Evolutionary conservation across 2,797 vertebrate genomes (phyloP).

Genomic region (Pseudocheirus occidentalis): DNA sequence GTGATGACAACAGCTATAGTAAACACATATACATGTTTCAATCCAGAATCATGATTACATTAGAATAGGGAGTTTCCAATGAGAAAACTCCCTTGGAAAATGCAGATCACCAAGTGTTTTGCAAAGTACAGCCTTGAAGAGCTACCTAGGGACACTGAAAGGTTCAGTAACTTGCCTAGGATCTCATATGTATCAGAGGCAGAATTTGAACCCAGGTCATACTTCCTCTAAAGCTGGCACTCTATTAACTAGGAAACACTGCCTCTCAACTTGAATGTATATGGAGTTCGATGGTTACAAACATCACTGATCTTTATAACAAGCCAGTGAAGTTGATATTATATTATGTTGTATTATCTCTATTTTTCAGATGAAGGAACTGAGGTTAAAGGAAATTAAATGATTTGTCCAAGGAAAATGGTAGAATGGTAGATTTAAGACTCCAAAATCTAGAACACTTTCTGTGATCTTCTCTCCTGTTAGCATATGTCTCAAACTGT

Average conservation of each 20-base stretch:
- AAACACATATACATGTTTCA: background rate
- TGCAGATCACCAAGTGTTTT: background rate
- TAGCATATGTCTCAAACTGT: background rate
- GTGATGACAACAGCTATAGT: background rate
- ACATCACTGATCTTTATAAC: constrained; percentile 17
- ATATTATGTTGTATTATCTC: background rate
- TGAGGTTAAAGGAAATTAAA: background rate
- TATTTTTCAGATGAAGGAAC: background rate
- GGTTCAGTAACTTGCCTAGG: background rate
- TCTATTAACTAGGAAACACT: background rate
- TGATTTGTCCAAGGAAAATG: background rate
- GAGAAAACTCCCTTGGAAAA: background rate
- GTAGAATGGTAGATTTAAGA: background rate
- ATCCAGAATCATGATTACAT: background rate
- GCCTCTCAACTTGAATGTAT: background rate
- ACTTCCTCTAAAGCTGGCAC: background rate
- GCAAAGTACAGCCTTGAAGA: background rate
- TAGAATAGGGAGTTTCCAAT: background rate
- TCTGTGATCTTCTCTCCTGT: background rate
- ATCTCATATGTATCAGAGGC: background rate
- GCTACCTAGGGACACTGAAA: background rate
- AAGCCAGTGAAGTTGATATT: background rate
- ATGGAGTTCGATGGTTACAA: background rate
- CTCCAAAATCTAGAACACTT: background rate
- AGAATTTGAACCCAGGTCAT: background rate